A percentile compares a stretch with the other conserved stretches of the same genome.
Conservation (phyloP, 2,797 vertebrate genomes). For the Erpetoichthys calabaricus region DNA sequence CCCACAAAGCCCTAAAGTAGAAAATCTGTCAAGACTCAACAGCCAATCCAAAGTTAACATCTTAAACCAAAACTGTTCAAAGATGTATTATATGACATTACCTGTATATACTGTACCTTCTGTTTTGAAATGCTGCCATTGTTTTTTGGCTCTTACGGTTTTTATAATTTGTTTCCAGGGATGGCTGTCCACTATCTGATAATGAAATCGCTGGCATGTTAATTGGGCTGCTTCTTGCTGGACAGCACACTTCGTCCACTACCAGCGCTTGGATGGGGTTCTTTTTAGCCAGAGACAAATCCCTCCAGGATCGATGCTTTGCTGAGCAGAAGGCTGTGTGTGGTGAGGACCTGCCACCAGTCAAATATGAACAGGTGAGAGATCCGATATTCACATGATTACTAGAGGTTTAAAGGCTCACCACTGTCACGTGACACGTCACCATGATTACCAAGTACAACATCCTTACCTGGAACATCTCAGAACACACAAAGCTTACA, state of each 20-base stretch:
- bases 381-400: neutral
- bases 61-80: too few relatives aligned
- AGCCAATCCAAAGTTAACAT: too few relatives aligned
- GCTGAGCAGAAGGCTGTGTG: slow-evolving; percentile 70
- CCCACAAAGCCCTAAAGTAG: too few relatives aligned
- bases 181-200: slow-evolving; percentile 60
- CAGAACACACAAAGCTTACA: too few relatives aligned
- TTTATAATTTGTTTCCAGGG: slow-evolving; percentile 35
- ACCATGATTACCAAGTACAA: too few relatives aligned
- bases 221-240: slow-evolving; percentile 81
- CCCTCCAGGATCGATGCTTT: slow-evolving; percentile 69
- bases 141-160: neutral
- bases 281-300: slow-evolving; percentile 73
- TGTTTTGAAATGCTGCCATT: neutral
- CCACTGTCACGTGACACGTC: neutral
- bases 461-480: too few relatives aligned
- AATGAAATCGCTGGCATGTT: slow-evolving; percentile 82
- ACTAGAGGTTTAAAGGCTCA: slow-evolving; percentile 6
- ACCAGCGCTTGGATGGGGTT: slow-evolving; percentile 93
- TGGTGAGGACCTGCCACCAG: slow-evolving; percentile 62
- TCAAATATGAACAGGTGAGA: slow-evolving; percentile 72
- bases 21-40: too few relatives aligned
- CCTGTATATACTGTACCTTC: too few relatives aligned
- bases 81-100: too few relatives aligned
- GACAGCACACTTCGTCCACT: slow-evolving; percentile 94